Evolutionary conservation across 2,797 vertebrate genomes (phyloP).

Genomic region (Siniperca scherzeri): DNA sequence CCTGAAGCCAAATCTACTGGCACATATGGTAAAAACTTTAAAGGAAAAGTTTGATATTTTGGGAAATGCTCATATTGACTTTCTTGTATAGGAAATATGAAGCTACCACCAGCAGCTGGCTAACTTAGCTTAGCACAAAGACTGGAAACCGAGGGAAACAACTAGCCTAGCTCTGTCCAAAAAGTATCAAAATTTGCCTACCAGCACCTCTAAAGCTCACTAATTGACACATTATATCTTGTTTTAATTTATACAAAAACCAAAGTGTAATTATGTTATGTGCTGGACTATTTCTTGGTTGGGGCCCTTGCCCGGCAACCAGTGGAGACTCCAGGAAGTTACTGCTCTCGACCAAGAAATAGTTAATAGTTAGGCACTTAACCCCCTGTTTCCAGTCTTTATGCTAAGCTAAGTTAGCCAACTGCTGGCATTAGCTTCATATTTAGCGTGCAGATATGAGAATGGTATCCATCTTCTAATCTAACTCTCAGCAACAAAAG

Average conservation of each 20-base stretch:
- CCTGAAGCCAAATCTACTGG: slow-evolving; percentile 55
- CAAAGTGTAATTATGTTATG: too few relatives aligned
- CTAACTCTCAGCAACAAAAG: neutral
- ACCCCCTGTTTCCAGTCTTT: neutral
- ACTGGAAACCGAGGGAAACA: too few relatives aligned
- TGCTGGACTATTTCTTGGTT: neutral
- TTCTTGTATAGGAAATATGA: neutral
- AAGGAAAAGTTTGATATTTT: neutral
- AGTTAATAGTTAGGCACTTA: neutral
- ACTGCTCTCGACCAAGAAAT: neutral
- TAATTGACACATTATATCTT: too few relatives aligned
- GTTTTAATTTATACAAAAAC: too few relatives aligned
- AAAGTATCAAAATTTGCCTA: too few relatives aligned
- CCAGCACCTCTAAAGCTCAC: too few relatives aligned
- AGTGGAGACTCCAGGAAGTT: neutral
- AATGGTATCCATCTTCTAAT: neutral
- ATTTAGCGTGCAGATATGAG: neutral
- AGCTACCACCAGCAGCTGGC: neutral
- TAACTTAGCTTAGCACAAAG: too few relatives aligned
- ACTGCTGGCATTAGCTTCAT: neutral
- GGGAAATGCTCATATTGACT: neutral
- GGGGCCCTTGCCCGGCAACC: neutral
- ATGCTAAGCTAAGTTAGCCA: neutral
- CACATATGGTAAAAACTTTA: slow-evolving; percentile 62
- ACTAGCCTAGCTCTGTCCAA: too few relatives aligned